Conservation (phyloP, 2,888 invertebrate genomes). For the Drosophila siamana region DNA sequence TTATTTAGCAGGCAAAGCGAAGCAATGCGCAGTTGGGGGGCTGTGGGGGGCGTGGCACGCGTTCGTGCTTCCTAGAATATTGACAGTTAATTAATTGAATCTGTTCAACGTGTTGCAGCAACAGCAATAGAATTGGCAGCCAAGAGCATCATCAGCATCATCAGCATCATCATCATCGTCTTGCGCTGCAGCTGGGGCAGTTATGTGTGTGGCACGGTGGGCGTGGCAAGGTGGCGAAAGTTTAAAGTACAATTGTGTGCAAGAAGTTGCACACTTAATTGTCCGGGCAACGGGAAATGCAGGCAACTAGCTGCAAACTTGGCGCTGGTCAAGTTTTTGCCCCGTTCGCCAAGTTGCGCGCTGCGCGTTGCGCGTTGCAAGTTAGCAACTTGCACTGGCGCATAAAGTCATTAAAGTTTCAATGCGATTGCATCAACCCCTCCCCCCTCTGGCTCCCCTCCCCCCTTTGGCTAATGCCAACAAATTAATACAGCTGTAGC, state of each 20-base stretch:
- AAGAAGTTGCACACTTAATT: slow-evolving; percentile 62
- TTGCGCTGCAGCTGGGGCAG: not conserved
- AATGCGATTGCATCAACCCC: slow-evolving; percentile 57
- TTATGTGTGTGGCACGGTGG: slow-evolving; percentile 17
- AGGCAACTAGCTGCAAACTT: slow-evolving; percentile 58
- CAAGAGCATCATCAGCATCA: slow-evolving; percentile 15
- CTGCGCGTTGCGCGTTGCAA: too few relatives aligned
- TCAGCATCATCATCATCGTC: too few relatives aligned
- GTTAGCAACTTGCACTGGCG: slow-evolving; percentile 62
- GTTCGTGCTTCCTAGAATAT: slow-evolving; percentile 58
- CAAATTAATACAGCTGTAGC: slow-evolving; percentile 61
- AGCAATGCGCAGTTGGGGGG: slow-evolving; percentile 25
- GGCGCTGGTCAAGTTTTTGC: slow-evolving; percentile 49
- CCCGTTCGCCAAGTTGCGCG: slow-evolving; percentile 28
- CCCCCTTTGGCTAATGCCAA: slow-evolving; percentile 45
- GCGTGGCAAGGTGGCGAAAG: slow-evolving; percentile 38
- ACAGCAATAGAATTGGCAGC: slow-evolving; percentile 26
- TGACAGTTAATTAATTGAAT: slow-evolving; percentile 77
- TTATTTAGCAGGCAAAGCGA: slow-evolving; percentile 63
- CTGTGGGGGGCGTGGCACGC: slow-evolving; percentile 29
- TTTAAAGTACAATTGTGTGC: slow-evolving; percentile 61
- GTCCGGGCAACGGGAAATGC: slow-evolving; percentile 51
- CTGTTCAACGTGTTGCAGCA: slow-evolving; percentile 65
- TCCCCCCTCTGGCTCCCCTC: not conserved
- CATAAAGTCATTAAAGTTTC: slow-evolving; percentile 79